Evolutionary conservation across 1,140 invertebrate genomes (phyloP).

Genomic region (Chionoecetes opilio): DNA sequence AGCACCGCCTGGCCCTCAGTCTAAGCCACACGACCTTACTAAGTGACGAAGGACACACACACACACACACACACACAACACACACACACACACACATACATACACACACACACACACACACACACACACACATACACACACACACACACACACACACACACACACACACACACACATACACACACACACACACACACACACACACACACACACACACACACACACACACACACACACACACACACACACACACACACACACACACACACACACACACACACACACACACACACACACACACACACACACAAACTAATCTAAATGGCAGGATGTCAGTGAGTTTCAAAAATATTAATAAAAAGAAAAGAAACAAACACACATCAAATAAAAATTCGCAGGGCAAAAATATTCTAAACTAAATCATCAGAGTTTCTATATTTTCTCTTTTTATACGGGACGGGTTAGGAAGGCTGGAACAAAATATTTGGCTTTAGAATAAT

Average conservation of each 20-base stretch:
- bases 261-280: constrained; percentile 40
- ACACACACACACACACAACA: no score
- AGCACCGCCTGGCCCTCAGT: no score
- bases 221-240: constrained; percentile 50
- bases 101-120: constrained; percentile 38
- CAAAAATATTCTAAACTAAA: no score
- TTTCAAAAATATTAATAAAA: neutral
- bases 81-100: neutral
- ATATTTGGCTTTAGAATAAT: no score
- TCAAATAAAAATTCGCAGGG: no score
- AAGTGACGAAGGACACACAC: no score
- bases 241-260: constrained; percentile 46
- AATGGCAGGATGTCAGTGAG: neutral
- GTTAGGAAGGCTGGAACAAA: no score
- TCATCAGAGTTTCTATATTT: neutral
- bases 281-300: constrained; percentile 42
- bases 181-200: neutral
- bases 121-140: constrained; percentile 28
- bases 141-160: constrained; percentile 45
- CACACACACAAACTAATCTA: neutral
- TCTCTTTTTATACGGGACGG: no score
- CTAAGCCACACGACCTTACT: no score
- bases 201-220: neutral
- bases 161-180: constrained; percentile 47
- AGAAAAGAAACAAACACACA: no score